Conservation (phyloP, 1,140 invertebrate species). For the Batillaria attramentaria region DNA sequence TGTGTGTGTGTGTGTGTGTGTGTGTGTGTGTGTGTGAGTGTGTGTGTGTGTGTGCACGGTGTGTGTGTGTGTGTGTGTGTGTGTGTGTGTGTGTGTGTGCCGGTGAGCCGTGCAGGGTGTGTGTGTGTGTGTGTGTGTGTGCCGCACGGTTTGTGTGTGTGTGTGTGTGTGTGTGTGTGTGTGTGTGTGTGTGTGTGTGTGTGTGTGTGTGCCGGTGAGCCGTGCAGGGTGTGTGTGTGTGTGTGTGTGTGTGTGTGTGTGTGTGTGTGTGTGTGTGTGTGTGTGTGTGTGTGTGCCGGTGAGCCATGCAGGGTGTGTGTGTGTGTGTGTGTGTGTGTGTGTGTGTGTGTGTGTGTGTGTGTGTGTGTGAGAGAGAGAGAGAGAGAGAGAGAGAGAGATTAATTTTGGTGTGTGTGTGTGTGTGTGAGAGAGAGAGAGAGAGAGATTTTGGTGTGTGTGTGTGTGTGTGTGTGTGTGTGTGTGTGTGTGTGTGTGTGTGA, state of each 20-base stretch:
- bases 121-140: background rate
- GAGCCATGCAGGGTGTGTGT: too few species aligned
- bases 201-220: background rate
- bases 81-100: background rate
- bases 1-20: background rate
- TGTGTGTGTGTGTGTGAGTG: slow-evolving; percentile 9
- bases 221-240: background rate
- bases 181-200: background rate
- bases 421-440: too few species aligned
- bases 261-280: background rate
- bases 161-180: background rate
- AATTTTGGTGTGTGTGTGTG: background rate
- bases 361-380: too few species aligned
- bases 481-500: background rate
- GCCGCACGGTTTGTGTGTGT: background rate
- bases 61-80: background rate
- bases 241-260: background rate
- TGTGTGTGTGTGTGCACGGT: slow-evolving; percentile 18
- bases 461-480: background rate
- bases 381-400: too few species aligned
- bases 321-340: background rate
- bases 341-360: background rate
- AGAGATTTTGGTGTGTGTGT: background rate
- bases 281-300: background rate
- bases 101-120: too few species aligned